Conservation (phyloP, 35 echinoderm and acorn worm genomes). For the Acanthaster planci region DNA sequence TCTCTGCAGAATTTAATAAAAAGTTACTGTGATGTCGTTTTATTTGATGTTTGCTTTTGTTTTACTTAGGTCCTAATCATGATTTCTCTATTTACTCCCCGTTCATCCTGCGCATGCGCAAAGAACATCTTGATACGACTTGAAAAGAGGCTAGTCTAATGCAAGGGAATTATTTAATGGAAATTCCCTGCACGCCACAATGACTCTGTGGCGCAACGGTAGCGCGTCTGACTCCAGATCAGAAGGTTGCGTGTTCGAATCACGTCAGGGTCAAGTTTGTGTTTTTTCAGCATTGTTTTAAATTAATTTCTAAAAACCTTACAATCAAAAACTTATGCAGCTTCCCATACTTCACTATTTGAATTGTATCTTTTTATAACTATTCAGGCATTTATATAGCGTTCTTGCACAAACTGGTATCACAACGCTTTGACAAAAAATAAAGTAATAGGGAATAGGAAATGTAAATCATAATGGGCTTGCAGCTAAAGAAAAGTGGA, state of each 20-base stretch:
- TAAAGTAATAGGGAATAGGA: too few relatives aligned
- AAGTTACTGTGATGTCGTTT: neutral
- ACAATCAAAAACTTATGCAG: too few relatives aligned
- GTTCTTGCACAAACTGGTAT: too few relatives aligned
- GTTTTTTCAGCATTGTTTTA: neutral
- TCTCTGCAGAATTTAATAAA: neutral
- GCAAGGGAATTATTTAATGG: neutral
- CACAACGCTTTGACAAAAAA: too few relatives aligned
- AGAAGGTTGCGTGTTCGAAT: constrained; percentile 99
- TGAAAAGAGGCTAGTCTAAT: neutral
- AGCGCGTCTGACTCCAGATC: constrained; percentile 98
- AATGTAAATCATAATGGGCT: too few relatives aligned
- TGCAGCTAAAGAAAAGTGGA: too few relatives aligned
- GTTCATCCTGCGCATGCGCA: constrained; percentile 90
- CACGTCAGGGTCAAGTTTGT: constrained; percentile 71
- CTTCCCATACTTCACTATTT: too few relatives aligned
- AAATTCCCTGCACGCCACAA: too few relatives aligned
- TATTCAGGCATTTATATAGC: too few relatives aligned
- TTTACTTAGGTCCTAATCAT: constrained; percentile 74
- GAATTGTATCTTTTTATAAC: too few relatives aligned
- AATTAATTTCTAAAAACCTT: too few relatives aligned
- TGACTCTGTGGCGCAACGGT: constrained; percentile 81
- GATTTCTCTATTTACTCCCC: constrained; percentile 92
- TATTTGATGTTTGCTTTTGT: neutral
- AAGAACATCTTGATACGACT: constrained; percentile 83